phyloP scores from a whole-genome alignment of 1,140 invertebrate species.

The Hyles vespertilio region DNA sequence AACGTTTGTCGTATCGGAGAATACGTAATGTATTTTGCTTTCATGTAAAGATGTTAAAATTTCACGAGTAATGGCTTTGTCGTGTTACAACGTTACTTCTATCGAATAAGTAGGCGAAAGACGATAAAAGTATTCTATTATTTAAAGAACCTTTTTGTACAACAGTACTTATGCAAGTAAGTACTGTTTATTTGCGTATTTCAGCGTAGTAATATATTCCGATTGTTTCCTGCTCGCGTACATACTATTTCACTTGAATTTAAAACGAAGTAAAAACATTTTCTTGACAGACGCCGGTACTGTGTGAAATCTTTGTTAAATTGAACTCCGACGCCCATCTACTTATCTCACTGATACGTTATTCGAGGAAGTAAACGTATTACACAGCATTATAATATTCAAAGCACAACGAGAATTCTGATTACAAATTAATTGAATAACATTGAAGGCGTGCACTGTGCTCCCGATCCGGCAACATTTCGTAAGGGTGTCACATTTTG shows the following conservation, averaged over 20 bases:
- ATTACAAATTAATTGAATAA: slow-evolving; percentile 72
- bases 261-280: too few species aligned
- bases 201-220: slow-evolving; percentile 1
- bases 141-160: slow-evolving; percentile 5
- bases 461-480: slow-evolving; percentile 64
- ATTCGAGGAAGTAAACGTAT: slow-evolving; percentile 37
- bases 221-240: not conserved
- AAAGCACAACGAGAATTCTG: slow-evolving; percentile 62
- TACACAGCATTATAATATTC: slow-evolving; percentile 56
- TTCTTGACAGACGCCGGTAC: too few species aligned
- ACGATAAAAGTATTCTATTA: slow-evolving; percentile 9
- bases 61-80: not conserved
- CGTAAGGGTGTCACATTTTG: slow-evolving; percentile 73
- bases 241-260: too few species aligned
- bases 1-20: too few species aligned
- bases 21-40: too few species aligned
- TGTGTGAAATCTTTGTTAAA: too few species aligned
- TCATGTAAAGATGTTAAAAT: not conserved
- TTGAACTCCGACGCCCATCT: too few species aligned
- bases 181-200: slow-evolving; percentile 5
- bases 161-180: not conserved
- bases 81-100: not conserved
- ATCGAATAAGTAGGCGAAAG: slow-evolving; percentile 3
- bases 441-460: slow-evolving; percentile 66
- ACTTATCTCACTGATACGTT: not conserved